Base-by-base conservation (phyloP, 2,888 invertebrate species). In the Caenorhabditis sp. region DNA sequence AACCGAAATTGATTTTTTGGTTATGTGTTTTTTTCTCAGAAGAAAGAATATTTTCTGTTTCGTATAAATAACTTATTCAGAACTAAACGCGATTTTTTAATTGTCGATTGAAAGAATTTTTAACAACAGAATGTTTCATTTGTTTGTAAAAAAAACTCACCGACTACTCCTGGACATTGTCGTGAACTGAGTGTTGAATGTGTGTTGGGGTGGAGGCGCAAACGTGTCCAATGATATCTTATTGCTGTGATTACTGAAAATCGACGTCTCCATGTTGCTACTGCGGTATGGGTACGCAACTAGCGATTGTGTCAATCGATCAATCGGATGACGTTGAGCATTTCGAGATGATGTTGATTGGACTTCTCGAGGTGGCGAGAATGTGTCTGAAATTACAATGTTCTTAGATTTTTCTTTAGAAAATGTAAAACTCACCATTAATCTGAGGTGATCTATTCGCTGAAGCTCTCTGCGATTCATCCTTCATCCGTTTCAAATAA, bases 401-500 rank as follows among this genome's bases (percentile, higher is more conserved):
- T 31, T 31, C 10, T 31, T 31, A 7, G 4, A 7, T 20, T 50
- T 50, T n/a, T 20, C 14, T 26, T 56, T 3, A 26, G 4, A 21
- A 21, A 50, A 50, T 8, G 17, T 5, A 50, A 50, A 50, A 20
- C 3, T 20, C 1, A 43, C 43, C 38, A 23, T 59, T 50, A 25
- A 62, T 60, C 21, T 68, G 63, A 12, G 75, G 75, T 3, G 70
- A 70, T 25, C 75, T 57, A 8, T 38, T 63, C 20, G 67, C 59
- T 1, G 68, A 69, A 0, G 68, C 75, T 49, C 67, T 66, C 23
- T 69, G 69, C 25, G 73, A 74, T 56, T 75, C 70, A 52, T 75
- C 70, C 0, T 66, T 70, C 75, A 75, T 70, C 38, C 64, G 67
- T 25, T 67, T 70, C 61, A 75, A 43, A 63, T 75, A 75, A 31